Evolutionary conservation across 2,888 invertebrate species (phyloP).

Genomic region (Yponomeuta cagnagella): DNA sequence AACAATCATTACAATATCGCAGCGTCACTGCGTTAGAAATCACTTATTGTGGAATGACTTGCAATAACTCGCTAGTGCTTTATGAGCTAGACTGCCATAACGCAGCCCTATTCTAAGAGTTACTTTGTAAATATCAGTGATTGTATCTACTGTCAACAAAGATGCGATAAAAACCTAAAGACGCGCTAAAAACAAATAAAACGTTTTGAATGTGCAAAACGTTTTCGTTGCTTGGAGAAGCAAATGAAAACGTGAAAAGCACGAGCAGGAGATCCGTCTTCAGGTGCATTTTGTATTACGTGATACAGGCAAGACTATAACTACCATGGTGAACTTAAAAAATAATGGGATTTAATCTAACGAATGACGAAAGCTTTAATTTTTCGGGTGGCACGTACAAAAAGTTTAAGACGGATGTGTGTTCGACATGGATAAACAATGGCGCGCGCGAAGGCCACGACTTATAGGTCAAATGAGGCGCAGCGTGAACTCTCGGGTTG

Average conservation of each 20-base stretch:
- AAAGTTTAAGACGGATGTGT: slow-evolving; percentile 37
- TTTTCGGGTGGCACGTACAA: slow-evolving; percentile 38
- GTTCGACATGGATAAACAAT: slow-evolving; percentile 61
- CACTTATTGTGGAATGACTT: slow-evolving; percentile 74
- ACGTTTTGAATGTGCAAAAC: no score
- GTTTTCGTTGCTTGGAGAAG: no score
- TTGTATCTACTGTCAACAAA: no score
- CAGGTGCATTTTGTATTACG: no score
- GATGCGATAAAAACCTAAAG: no score
- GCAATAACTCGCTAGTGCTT: slow-evolving; percentile 57
- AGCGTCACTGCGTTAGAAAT: slow-evolving; percentile 70
- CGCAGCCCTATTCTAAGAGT: slow-evolving; percentile 9
- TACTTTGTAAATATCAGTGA: neutral
- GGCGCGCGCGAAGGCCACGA: slow-evolving; percentile 41
- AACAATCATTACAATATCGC: slow-evolving; percentile 72
- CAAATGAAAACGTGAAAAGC: no score
- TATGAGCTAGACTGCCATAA: slow-evolving; percentile 36
- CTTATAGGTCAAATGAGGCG: slow-evolving; percentile 65
- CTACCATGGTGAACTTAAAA: neutral
- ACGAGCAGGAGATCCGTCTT: no score
- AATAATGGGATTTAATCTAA: neutral
- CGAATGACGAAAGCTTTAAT: slow-evolving; percentile 24
- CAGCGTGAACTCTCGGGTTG: slow-evolving; percentile 66
- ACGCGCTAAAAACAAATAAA: no score
- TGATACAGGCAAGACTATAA: no score